Evolutionary conservation across 2,113 vertebrate species (phyloP).

Genomic region (Thomomys bottae): DNA sequence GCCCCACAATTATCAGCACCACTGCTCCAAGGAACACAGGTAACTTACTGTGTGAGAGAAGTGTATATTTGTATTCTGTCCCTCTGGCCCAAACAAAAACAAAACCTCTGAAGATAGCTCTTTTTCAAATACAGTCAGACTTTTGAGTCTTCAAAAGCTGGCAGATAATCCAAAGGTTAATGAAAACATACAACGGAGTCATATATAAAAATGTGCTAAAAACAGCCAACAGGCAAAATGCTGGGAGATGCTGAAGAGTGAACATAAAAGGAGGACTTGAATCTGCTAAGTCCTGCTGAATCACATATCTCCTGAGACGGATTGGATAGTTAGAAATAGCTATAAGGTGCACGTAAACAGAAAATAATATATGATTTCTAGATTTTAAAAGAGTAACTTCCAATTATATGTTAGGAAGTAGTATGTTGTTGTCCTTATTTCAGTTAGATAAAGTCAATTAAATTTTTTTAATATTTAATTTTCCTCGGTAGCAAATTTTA

Average conservation of each 20-base stretch:
- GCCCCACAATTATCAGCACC: background rate
- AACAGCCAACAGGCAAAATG: background rate
- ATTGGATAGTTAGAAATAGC: conserved; percentile 9
- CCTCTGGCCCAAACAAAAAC: conserved; percentile 11
- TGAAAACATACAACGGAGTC: background rate
- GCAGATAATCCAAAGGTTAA: conserved; percentile 11
- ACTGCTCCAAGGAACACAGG: background rate
- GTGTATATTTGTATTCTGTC: background rate
- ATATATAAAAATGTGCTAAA: background rate
- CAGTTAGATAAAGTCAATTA: conserved; percentile 13
- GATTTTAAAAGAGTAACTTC: background rate
- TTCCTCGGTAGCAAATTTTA: conserved; percentile 19
- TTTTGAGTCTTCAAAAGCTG: background rate
- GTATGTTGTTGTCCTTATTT: background rate
- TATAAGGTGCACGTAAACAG: background rate
- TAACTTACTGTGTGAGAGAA: background rate
- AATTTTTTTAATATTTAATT: conserved; percentile 29
- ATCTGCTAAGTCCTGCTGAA: conserved; percentile 6
- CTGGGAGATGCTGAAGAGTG: background rate
- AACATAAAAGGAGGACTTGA: background rate
- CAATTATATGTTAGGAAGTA: conserved; percentile 15
- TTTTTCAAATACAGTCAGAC: conserved; percentile 10
- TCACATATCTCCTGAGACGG: background rate
- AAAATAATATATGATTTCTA: conserved; percentile 12
- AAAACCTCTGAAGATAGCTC: background rate